Base-by-base conservation (phyloP, 1,140 invertebrate species). In the Wasmannia auropunctata region DNA sequence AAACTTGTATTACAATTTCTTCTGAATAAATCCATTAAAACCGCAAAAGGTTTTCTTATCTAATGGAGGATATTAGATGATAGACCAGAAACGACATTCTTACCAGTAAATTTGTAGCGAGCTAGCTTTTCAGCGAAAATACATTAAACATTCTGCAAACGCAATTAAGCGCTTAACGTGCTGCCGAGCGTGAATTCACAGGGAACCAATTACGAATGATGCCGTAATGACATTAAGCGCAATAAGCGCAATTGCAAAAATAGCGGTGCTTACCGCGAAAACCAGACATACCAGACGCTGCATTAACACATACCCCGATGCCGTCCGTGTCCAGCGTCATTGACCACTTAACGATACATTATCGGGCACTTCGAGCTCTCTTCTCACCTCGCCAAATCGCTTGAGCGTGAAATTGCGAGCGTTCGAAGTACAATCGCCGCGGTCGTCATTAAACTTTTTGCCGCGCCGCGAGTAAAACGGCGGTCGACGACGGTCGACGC, bases 381-480 rank as follows among this genome's bases (percentile, higher is more conserved):
- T 83, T 83, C 67, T 72, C 51, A 58, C 79, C 40, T 72, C 65
- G 37, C 51, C 25, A 56, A 81, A 72, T 81, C 79, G 65, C 49
- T 43, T 72, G 65, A 72, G 65, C 79, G 65, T 81, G 51, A 81
- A 81, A 81, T 81, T 83, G 79, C 79, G 79, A n/a, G 65, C 65
- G 37, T 22, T 58, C 25, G 6, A 43, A 81, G 67, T 58, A 72
- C 65, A 81, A 81, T 81, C 65, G 49, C 49, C 65, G 67, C 65
- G 63, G 25, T 54, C 77, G 49, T 81, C 79, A 83, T 72, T 43
- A 74, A 74, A 74, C 67, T 83, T 83, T 74, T 83, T 81, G 63
- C 54, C 46, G 19, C 31, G 58, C 62, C 46, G n/a, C 40, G 58
- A 46, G 40, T 56, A 56, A 81, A 56, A 56, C 25, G 77, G 14